Evolutionary conservation across 1,140 invertebrate species (phyloP).

Genomic region (Yoshiicerus persimilis): DNA sequence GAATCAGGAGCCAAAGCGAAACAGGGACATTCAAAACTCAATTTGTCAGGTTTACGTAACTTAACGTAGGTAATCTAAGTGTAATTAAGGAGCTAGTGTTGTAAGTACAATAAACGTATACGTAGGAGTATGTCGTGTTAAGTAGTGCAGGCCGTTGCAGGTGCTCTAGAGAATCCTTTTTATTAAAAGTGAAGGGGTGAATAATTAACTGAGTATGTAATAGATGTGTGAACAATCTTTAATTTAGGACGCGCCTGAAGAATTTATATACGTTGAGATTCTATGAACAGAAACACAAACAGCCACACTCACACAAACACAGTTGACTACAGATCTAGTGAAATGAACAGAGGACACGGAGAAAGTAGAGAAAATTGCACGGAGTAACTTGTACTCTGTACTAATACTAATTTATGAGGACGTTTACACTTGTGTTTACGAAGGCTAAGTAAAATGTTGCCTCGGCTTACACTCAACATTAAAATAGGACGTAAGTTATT

Average conservation of each 20-base stretch:
- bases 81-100: background rate
- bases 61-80: background rate
- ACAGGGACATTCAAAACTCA: slow-evolving; percentile 19
- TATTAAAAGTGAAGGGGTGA: background rate
- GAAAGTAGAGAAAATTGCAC: too few relatives aligned
- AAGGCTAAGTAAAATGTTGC: background rate
- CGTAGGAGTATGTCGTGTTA: too few relatives aligned
- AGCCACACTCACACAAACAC: background rate
- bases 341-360: background rate
- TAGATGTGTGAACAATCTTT: background rate
- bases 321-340: background rate
- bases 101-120: background rate
- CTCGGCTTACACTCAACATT: background rate
- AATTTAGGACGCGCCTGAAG: background rate
- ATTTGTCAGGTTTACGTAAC: background rate
- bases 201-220: background rate
- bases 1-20: background rate
- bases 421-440: background rate
- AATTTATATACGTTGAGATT: background rate
- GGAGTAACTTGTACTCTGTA: background rate
- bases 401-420: background rate
- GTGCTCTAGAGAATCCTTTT: background rate
- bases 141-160: background rate
- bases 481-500: too few relatives aligned
- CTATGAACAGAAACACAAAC: background rate